phyloP scores from a whole-genome alignment of 1,140 invertebrate genomes.

The Chionoecetes opilio region DNA sequence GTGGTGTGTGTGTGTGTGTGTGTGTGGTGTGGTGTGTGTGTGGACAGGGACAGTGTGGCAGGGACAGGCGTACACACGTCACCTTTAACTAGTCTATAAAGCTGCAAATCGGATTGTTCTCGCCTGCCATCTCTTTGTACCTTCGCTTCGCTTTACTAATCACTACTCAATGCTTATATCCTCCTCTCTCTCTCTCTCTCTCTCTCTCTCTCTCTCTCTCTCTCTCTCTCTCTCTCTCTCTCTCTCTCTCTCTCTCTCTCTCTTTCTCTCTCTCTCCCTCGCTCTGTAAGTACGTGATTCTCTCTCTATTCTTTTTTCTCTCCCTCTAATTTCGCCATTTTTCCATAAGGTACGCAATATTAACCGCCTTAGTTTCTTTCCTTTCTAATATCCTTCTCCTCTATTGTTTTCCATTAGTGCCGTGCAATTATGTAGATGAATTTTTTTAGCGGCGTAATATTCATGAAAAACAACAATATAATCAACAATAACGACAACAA shows the following conservation, averaged over 20 bases:
- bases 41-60: background rate
- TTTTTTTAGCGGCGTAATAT: too few relatives aligned
- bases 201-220: background rate
- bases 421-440: too few relatives aligned
- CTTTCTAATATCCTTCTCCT: background rate
- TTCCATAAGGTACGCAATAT: background rate
- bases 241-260: too few relatives aligned
- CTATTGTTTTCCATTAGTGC: background rate
- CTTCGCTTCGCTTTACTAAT: background rate
- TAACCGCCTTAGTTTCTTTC: background rate
- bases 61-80: background rate
- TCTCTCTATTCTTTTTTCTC: background rate
- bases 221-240: too few relatives aligned
- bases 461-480: background rate
- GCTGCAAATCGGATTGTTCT: constrained; percentile 57
- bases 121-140: background rate
- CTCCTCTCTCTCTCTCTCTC: background rate
- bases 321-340: background rate
- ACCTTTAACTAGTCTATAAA: constrained; percentile 46
- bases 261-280: too few relatives aligned
- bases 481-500: background rate
- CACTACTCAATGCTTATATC: background rate
- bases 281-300: too few relatives aligned
- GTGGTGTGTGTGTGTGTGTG: background rate
- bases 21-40: background rate